Evolutionary conservation across 2,797 vertebrate species (phyloP), one percentile per base, ranked within the genome.

Genomic region (Ctenopoma multispine): DNA sequence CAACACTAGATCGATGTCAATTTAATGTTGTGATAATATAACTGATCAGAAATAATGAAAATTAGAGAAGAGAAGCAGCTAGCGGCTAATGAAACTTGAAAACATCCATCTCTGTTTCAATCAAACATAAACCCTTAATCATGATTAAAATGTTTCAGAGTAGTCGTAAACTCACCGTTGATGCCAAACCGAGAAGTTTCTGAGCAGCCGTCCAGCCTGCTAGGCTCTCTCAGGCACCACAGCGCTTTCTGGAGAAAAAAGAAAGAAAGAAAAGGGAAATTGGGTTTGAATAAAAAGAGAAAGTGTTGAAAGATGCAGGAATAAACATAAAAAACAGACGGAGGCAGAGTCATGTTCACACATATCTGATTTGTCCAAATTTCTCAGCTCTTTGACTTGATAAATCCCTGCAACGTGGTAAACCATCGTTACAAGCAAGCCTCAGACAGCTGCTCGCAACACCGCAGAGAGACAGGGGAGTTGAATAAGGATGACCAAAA

Each of bases 331-430:
- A 69, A 59, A 64, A 6, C 34, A 56, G 62, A 71, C 14, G 23
- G 49, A 83, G 60, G 76, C 44, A 11, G 77, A 83, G 60, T 60
- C 86, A 67, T 90, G 89, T 78, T 79, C 73, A 13, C 75, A 78
- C 87, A 90, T 81, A 80, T 83, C 86, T 85, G 79, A 88, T 89
- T 75, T 51, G 72, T 81, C 79, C 83, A 79, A 79, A 81, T 91
- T 87, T 85, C 82, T 68, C 85, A 64, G 85, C 81, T 87, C 80
- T 51, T 69, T 74, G 83, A 73, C 64, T 86, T 64, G 80, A 91
- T 81, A 85, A 90, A 92, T 92, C 85, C 87, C 85, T 1, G 36
- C 82, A 60, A 72, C 79, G 57, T 63, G 77, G 79, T 69, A 51
- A 90, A 76, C 82, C 85, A 24, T 81, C 54, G 63, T 83, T 80